phyloP scores from a whole-genome alignment of 2,113 vertebrate species.

The Polypterus senegalus region DNA sequence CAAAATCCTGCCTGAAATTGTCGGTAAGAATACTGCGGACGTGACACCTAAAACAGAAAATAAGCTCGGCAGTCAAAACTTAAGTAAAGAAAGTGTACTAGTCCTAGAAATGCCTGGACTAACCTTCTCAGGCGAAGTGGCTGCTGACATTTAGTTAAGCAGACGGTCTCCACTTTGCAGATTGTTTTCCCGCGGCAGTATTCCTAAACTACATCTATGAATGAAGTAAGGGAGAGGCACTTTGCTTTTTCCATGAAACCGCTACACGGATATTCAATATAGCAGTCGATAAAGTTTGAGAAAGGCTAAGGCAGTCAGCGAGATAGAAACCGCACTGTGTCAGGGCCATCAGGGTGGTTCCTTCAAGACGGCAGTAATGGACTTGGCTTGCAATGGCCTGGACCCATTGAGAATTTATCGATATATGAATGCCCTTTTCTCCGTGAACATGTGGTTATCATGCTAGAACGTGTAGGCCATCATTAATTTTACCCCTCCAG shows the following conservation, averaged over 20 bases:
- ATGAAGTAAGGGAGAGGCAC: constrained; percentile 25
- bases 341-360: constrained; percentile 40
- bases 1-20: no score
- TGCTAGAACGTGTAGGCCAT: constrained; percentile 24
- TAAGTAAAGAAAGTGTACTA: no score
- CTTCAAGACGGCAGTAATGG: constrained; percentile 31
- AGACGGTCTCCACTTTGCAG: constrained; percentile 12
- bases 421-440: constrained; percentile 31
- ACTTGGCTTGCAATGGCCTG: constrained; percentile 4
- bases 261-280: constrained; percentile 61
- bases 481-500: constrained; percentile 22
- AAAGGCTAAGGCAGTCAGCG: constrained; percentile 27
- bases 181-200: constrained; percentile 25
- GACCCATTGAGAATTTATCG: constrained; percentile 33
- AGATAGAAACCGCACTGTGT: constrained; percentile 41
- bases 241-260: constrained; percentile 42
- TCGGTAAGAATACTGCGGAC: no score
- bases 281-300: constrained; percentile 53
- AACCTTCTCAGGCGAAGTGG: constrained; percentile 3
- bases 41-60: no score
- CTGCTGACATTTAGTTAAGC: constrained; percentile 17
- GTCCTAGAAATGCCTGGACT: no score
- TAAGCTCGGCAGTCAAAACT: no score
- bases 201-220: no score
- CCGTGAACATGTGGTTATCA: constrained; percentile 41